Evolutionary conservation across 1,140 invertebrate species (phyloP), one percentile per base, ranked within the genome.

Genomic region (Papilio dardanus): DNA sequence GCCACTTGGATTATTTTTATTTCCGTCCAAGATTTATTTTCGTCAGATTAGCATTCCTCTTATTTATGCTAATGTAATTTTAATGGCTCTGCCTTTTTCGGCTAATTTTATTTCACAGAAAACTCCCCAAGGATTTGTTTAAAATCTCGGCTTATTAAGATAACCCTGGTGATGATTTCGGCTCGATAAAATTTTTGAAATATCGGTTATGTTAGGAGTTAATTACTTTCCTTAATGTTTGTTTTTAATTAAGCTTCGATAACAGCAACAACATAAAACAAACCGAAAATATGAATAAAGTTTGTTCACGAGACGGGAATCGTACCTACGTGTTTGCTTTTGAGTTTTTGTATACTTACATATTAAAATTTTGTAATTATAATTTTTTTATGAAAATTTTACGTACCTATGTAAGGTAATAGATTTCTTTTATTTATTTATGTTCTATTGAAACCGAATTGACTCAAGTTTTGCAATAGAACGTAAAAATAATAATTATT

Each of bases 41-140:
- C 86, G 84, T 86, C 84, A 91, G 89, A 93, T 93, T 93, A 93
- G 90, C 91, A 91, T 91, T 87, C 83, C 89, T 89, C 89, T 91
- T 93, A 92, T 93, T 93, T 93, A 92, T 93, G 91, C 91, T 93
- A 93, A 93, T 93, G 91, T 93, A 91, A 93, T 93, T 93, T 93
- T 92, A 93, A 93, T 93, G 91, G 90, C 88, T 77, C 77, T 83
- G 83, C 83, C 86, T 90, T 92, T 89, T 92, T 92, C 88, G 85
- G 88, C 90, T 92, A 93, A 93, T 93, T 93, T 92, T 88, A 93
- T 93, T 91, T 92, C 81, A 79, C 74, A 83, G 87, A 91, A 90
- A 91, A 91, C 85, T 90, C 85, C 68, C 84, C 71, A 31, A 75
- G 84, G 88, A 86, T 88, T 92, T 87, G 82, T 90, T 88, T 88